A percentile compares a stretch with the other conserved stretches of the same genome.
These are phyloP conservation scores for Tipula helvola DNA, from an alignment of 2,888 invertebrate species.

Conservation along the genomic window DNA sequence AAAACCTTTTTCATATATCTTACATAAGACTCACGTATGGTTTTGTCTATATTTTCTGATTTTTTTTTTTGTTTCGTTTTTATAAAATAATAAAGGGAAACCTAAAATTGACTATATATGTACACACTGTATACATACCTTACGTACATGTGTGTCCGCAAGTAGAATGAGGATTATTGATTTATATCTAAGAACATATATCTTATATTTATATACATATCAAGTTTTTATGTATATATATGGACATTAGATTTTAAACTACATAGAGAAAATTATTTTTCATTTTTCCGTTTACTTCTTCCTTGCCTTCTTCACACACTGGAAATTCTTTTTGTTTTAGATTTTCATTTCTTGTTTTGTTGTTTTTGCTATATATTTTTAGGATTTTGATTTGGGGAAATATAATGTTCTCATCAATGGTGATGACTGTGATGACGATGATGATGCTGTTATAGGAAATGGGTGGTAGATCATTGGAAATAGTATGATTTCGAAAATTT, in stretches of 20 bases:
- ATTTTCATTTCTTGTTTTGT: slow-evolving; percentile 5
- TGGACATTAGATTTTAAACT: slow-evolving; percentile 10
- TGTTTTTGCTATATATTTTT: neutral
- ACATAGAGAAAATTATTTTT: neutral
- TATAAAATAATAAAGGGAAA: slow-evolving; percentile 7
- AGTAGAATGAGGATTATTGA: slow-evolving; percentile 9
- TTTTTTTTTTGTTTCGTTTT: neutral
- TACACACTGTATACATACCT: neutral
- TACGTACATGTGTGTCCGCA: slow-evolving; percentile 8
- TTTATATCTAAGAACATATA: slow-evolving; percentile 10
- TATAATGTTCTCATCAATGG: slow-evolving; percentile 7
- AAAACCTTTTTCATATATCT: slow-evolving; percentile 8
- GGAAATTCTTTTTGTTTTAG: neutral
- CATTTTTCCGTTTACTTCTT: slow-evolving; percentile 4
- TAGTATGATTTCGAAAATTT: neutral
- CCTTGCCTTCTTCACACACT: neutral
- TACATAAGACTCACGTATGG: slow-evolving; percentile 10
- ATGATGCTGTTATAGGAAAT: neutral
- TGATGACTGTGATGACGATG: neutral
- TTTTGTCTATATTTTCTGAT: slow-evolving; percentile 6
- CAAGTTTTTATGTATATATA: slow-evolving; percentile 6
- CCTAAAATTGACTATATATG: slow-evolving; percentile 8
- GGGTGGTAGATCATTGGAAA: neutral
- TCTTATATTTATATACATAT: slow-evolving; percentile 6
- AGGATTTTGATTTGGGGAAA: slow-evolving; percentile 8